Conservation (phyloP, 2,888 invertebrate species). For the Celastrina argiolus region DNA sequence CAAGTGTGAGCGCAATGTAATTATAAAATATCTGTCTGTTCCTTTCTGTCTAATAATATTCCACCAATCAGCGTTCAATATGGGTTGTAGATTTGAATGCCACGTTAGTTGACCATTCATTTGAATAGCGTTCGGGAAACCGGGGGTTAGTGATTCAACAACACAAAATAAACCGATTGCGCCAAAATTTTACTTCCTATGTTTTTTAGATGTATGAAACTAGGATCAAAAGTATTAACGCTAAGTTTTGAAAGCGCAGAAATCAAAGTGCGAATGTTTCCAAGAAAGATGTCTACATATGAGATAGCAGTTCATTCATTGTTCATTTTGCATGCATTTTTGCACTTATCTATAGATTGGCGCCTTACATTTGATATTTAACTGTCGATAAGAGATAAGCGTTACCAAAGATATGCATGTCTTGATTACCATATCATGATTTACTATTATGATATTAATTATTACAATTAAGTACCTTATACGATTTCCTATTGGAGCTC, state of each 20-base stretch:
- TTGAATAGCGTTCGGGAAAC: no score
- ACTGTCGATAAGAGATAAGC: background rate
- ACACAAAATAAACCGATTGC: no score
- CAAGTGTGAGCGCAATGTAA: no score
- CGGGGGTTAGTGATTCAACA: no score
- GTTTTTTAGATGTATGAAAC: no score
- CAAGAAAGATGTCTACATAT: background rate
- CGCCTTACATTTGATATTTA: background rate
- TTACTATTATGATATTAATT: background rate
- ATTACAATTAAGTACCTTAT: background rate
- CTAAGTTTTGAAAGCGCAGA: background rate
- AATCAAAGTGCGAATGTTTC: background rate
- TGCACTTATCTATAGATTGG: background rate
- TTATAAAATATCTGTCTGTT: no score
- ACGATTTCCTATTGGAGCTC: background rate
- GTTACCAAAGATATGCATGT: background rate
- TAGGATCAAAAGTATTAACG: no score
- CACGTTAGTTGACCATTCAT: no score
- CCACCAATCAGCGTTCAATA: no score
- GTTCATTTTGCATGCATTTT: background rate
- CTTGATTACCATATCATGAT: background rate
- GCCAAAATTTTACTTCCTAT: no score
- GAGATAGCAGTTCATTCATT: constrained; percentile 1
- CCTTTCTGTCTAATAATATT: no score
- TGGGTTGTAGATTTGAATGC: no score